Conservation (phyloP, 1,140 invertebrate genomes). For the Helicoverpa zea region DNA sequence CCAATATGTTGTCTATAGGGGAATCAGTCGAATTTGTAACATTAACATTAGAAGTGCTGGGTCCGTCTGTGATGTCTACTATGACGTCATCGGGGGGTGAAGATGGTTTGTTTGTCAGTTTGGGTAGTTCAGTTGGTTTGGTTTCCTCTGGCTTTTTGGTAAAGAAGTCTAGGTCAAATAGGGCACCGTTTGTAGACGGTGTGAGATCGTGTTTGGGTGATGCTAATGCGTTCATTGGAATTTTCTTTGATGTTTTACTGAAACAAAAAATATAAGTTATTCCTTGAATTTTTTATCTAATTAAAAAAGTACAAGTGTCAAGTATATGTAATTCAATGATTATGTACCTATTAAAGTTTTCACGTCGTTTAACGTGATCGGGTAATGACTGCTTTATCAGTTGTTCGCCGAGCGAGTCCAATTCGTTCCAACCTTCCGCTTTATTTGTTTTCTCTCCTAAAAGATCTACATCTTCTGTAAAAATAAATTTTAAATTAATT, state of each 20-base stretch:
- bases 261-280: conserved; percentile 58
- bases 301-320: background rate
- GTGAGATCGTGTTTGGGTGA: conserved; percentile 68
- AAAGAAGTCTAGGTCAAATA: conserved; percentile 84
- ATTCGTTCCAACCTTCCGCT: conserved; percentile 90
- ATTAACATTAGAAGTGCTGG: conserved; percentile 49
- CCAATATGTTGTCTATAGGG: conserved; percentile 71
- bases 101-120: conserved; percentile 32
- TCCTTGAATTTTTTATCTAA: background rate
- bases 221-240: conserved; percentile 90
- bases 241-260: conserved; percentile 89
- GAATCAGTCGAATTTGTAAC: conserved; percentile 56
- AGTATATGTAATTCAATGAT: background rate
- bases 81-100: conserved; percentile 86
- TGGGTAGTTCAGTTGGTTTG: conserved; percentile 57
- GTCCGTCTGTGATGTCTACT: conserved; percentile 84
- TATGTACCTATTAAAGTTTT: conserved; percentile 78
- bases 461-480: conserved; percentile 71
- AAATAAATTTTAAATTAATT: conserved; percentile 28
- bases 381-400: conserved; percentile 91
- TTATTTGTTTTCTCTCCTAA: conserved; percentile 73
- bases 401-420: conserved; percentile 91
- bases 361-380: conserved; percentile 75
- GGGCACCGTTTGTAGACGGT: conserved; percentile 63
- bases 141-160: conserved; percentile 71